Base-by-base conservation (phyloP, 1,140 invertebrate genomes). In the Ephestia elutella region DNA sequence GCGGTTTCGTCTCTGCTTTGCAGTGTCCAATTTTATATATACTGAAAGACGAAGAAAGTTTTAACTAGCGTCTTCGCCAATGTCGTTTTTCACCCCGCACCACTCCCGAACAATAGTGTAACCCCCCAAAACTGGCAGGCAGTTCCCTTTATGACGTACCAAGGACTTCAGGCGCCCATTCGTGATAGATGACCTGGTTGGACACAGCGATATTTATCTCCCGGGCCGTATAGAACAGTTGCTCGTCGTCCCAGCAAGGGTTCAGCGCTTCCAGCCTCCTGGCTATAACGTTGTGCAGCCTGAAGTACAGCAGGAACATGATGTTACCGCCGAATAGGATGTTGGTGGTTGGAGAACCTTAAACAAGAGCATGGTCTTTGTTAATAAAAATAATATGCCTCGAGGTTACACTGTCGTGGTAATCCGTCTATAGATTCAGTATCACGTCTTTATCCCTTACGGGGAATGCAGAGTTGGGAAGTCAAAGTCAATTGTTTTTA, bases 201-300 rank as follows among this genome's bases (percentile, higher is more conserved):
- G 89, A 78, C 32, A 91, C 79, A 11, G 91, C 93, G 9, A 90
- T 90, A 19, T 88, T 70, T 21, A 95, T 92, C 50, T 91, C 90
- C 68, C 93, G 89, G 0, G 92, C 84, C 66, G 93, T 93, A 67
- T 94, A 92, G 78, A 92, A 94, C 0, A 93, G 59, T 4, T 69
- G 87, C 56, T 93, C 91, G 64, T 93, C 92, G 59, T 89, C 78
- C 93, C 93, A 93, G 60, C 91, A 90, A 0, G 91, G 91, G 70
- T 95, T 95, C 0, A 94, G 57, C 1, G 80, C 58, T 0, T 75
- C 66, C 8, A 95, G 75, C 18, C 83, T 75, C 0, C 93, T 92
- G 3, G 93, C 92, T 8, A 95, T 71, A 17, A 90, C 72, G 75
- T 95, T 95, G 78, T 95, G 93, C 66, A 94, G 58, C 9, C 68